Evolutionary conservation across 2,113 vertebrate genomes (phyloP).

Genomic region (Casuarius casuarius): DNA sequence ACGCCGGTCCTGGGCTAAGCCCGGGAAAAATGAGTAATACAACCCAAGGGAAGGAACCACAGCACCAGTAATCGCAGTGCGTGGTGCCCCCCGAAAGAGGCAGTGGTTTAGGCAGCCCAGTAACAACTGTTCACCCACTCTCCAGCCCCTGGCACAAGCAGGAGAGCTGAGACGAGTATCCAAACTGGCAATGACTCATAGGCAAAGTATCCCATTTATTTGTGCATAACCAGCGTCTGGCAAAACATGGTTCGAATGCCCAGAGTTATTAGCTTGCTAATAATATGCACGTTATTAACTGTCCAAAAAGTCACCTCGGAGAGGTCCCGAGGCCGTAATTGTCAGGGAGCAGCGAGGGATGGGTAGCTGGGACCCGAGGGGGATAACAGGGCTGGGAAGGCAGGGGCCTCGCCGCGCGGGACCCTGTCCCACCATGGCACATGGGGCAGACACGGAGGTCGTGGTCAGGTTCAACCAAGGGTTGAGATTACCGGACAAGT

Average conservation of each 20-base stretch:
- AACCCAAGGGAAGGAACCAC: background rate
- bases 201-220: background rate
- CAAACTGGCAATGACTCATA: background rate
- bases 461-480: background rate
- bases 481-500: background rate
- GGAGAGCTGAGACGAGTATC: background rate
- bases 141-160: background rate
- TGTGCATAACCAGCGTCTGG: background rate
- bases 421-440: background rate
- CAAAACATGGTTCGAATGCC: background rate
- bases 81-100: background rate
- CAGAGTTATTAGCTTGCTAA: background rate
- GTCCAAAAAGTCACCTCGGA: background rate
- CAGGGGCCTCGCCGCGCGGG: too few species aligned
- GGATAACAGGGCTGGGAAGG: background rate
- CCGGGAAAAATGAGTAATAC: fast-evolving
- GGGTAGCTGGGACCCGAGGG: too few species aligned
- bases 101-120: background rate
- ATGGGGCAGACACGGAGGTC: too few species aligned
- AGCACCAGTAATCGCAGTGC: background rate
- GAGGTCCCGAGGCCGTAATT: background rate
- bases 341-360: background rate
- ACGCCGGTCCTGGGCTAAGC: background rate
- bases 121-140: background rate
- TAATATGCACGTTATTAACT: background rate